A percentile compares a stretch with the other conserved stretches of the same genome.
Conservation (phyloP, 2,888 invertebrate genomes). For the Pantelozetes paolii region DNA sequence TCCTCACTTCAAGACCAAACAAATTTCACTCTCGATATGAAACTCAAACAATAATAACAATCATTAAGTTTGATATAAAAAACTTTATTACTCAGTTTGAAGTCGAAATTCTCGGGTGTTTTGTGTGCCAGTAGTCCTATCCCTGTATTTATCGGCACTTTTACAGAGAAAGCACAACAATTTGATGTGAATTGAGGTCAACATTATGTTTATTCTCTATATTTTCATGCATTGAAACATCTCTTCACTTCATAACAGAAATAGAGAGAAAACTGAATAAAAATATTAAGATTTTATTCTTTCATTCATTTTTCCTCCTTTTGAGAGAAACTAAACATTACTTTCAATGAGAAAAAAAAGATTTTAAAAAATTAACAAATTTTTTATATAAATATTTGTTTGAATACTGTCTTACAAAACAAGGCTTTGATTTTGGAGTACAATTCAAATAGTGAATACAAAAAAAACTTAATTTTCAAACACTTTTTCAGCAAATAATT, state of each 20-base stretch:
- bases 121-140: neutral
- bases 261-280: neutral
- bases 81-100: no score
- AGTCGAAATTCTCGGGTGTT: no score
- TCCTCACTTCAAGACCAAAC: no score
- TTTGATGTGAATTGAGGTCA: conserved; percentile 10
- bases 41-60: no score
- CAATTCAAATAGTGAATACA: no score
- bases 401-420: neutral
- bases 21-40: no score
- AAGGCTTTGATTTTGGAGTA: no score
- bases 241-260: neutral
- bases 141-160: conserved; percentile 8
- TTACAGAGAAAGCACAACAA: neutral
- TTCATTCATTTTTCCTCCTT: neutral
- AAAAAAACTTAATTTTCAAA: no score
- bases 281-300: no score
- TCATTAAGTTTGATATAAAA: no score
- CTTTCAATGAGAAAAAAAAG: neutral
- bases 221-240: neutral
- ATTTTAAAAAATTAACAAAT: no score
- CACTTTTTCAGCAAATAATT: no score
- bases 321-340: neutral
- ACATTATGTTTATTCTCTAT: neutral
- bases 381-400: neutral